Conservation (phyloP, 2,113 vertebrate species). For the Melanotaenia duboulayi region DNA sequence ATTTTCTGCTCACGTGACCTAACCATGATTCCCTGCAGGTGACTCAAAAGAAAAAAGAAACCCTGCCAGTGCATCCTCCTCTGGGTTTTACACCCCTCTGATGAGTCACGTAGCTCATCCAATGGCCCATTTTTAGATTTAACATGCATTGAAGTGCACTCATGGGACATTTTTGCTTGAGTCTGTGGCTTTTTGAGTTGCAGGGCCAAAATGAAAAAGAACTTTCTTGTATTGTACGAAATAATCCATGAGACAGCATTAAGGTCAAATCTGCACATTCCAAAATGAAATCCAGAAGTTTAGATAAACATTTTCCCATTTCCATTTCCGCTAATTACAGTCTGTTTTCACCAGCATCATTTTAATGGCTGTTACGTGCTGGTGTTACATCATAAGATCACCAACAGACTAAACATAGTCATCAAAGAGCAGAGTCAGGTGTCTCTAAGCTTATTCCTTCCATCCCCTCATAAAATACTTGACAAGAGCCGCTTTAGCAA, state of each 20-base stretch:
- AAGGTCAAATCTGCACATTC: too few relatives aligned
- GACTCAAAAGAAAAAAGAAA: constrained; percentile 16
- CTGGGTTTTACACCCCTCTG: constrained; percentile 23
- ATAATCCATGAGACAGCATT: constrained; percentile 7
- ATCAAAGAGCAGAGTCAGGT: background rate
- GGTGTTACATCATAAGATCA: background rate
- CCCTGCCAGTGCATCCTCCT: constrained; percentile 8
- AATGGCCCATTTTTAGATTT: constrained; percentile 39
- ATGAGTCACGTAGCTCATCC: constrained; percentile 25
- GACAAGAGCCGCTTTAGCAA: background rate
- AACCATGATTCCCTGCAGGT: constrained; percentile 31
- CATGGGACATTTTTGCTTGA: constrained; percentile 5
- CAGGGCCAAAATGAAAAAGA: background rate
- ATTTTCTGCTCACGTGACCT: constrained; percentile 32
- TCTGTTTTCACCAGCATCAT: too few relatives aligned
- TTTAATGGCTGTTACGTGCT: too few relatives aligned
- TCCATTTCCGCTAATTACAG: too few relatives aligned
- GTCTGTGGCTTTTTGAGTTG: constrained; percentile 16
- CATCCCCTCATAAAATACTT: background rate
- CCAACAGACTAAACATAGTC: background rate
- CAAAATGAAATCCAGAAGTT: too few relatives aligned
- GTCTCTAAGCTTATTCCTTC: background rate
- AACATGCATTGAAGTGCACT: constrained; percentile 1
- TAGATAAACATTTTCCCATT: too few relatives aligned
- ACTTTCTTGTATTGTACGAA: background rate